Evolutionary conservation across 2,888 invertebrate species (phyloP), one percentile per base, ranked within the genome.

Genomic region (Allygus modestus): DNA sequence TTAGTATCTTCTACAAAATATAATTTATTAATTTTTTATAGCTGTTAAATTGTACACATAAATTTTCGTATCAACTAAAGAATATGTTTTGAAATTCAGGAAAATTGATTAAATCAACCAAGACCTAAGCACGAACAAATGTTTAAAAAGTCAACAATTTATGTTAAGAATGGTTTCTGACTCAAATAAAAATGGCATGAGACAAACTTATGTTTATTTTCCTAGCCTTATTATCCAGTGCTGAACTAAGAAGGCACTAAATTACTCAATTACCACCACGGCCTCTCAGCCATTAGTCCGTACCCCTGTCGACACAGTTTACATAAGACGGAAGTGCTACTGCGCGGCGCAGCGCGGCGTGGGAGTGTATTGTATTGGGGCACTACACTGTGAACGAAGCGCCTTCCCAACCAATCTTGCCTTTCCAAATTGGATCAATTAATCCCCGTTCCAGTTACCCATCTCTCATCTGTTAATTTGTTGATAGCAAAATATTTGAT

Each of bases 361-460:
- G 58, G 58, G 58, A 58, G 26, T 15, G 15, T 51, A 51, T 51
- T 51, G 51, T 51, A n/a, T n/a, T n/a, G n/a, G n/a, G n/a, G n/a
- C n/a, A n/a, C n/a, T n/a, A 7, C n/a, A n/a, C n/a, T 58, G 58
- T 20, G 26, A 58, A 20, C 12, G 20, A 20, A 20, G n/a, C 51
- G 5, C 5, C 58, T 58, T 58, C 58, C 58, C 58, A 58, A 58
- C 58, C 58, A 58, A 7, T 58, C 58, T 58, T 26, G 23, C 5
- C 58, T 58, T 26, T 5, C 58, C 23, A 20, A 58, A 58, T 58
- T 58, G 58, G 58, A 58, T 58, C 58, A 58, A 58, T 58, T 58
- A 58, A 46, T 46, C 46, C 46, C 51, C 4, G 51, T 15, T 51
- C 51, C 11, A 15, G 46, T 58, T 58, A 58, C 58, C 20, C 58